phyloP scores from a whole-genome alignment of 2,888 invertebrate genomes.

The Dynastes grantii region DNA sequence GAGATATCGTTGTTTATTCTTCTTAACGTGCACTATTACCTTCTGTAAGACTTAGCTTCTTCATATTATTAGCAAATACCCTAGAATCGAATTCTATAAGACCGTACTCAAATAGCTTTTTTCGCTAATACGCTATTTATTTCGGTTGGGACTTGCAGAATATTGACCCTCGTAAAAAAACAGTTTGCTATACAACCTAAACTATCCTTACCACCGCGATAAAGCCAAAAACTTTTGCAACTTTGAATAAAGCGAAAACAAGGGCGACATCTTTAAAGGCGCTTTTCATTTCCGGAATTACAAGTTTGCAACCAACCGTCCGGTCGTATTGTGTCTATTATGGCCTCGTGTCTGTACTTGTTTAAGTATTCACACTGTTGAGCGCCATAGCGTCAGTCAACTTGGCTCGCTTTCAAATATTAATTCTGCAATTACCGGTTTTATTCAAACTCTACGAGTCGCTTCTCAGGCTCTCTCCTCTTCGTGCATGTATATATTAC shows the following conservation, averaged over 20 bases:
- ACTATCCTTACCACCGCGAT: constrained; percentile 8
- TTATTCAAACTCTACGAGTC: constrained; percentile 63
- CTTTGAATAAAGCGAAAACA: constrained; percentile 30
- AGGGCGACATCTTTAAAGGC: constrained; percentile 40
- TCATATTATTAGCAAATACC: too few relatives aligned
- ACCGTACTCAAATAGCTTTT: too few relatives aligned
- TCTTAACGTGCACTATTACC: too few relatives aligned
- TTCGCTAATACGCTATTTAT: neutral
- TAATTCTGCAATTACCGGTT: constrained; percentile 71
- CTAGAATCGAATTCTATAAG: too few relatives aligned
- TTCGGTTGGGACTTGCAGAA: neutral
- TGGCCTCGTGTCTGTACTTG: constrained; percentile 59
- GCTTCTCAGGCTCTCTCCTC: neutral
- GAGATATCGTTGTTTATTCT: too few relatives aligned
- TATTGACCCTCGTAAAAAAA: neutral
- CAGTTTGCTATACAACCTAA: neutral
- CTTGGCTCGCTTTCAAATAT: constrained; percentile 69
- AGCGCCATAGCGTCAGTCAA: constrained; percentile 60
- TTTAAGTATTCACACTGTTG: constrained; percentile 58
- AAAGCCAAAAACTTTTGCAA: constrained; percentile 10
- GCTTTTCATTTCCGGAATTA: constrained; percentile 52
- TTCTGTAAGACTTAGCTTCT: too few relatives aligned
- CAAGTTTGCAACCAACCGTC: constrained; percentile 53
- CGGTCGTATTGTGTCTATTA: constrained; percentile 61
- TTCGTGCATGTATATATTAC: constrained; percentile 3